Conservation (phyloP, 2,888 invertebrate genomes). For the Lithophane semibrunnea region DNA sequence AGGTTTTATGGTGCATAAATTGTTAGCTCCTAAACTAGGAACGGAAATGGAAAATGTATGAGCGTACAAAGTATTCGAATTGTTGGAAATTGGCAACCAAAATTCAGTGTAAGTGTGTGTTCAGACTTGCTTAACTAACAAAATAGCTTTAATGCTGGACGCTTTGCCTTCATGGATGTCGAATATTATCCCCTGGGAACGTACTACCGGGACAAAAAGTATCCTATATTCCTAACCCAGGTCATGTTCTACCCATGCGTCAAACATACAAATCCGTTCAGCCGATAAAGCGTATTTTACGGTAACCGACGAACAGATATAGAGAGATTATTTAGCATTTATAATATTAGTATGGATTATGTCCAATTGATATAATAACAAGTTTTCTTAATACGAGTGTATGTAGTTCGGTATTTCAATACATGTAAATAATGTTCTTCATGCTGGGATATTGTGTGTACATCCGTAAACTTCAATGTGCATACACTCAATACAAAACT, state of each 20-base stretch:
- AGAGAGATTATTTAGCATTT: not conserved
- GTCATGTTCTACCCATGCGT: not conserved
- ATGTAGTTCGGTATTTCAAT: not conserved
- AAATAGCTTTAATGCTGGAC: no score
- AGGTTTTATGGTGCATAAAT: slow-evolving; percentile 44
- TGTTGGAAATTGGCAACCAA: slow-evolving; percentile 19
- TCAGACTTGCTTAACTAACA: not conserved
- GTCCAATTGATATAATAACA: not conserved
- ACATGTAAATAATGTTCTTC: not conserved
- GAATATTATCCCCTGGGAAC: not conserved
- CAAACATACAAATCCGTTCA: not conserved
- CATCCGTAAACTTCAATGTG: not conserved
- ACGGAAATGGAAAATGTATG: slow-evolving; percentile 49
- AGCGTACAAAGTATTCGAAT: slow-evolving; percentile 34
- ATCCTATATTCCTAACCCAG: not conserved
- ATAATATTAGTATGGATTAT: not conserved
- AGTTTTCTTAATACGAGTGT: not conserved
- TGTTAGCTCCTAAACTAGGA: slow-evolving; percentile 41
- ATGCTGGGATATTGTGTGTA: not conserved
- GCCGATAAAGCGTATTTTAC: not conserved
- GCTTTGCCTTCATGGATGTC: not conserved
- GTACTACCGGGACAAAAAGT: not conserved
- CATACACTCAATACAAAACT: slow-evolving; percentile 1
- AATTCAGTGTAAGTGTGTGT: not conserved
- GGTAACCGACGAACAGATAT: not conserved